Evolutionary conservation across 2,888 invertebrate species (phyloP), one percentile per base, ranked within the genome.

Genomic region (Pristionchus mayeri): DNA sequence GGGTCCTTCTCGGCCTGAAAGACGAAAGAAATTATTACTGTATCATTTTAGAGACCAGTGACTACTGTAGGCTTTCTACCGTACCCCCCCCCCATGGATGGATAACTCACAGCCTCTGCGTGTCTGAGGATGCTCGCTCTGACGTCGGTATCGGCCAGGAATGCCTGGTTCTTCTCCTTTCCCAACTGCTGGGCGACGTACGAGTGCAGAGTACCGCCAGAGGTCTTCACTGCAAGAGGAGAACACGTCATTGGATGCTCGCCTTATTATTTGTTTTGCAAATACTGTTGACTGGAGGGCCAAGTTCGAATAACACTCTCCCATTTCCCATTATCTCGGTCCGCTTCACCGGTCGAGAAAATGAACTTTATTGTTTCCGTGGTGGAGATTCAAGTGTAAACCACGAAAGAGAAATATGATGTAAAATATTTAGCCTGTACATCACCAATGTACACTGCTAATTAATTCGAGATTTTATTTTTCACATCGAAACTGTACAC

Each of bases 141-240:
- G 34, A 93, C 90, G 79, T 93, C 93, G 3, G 88, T 89, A 81
- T 92, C 91, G 7, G 86, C 87, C n/a, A 91, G 84, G 86, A 92
- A 91, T 13, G 89, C 90, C 81, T 89, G 89, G 85, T 92, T 92
- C 76, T 88, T 85, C 57, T 86, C 86, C 13, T 97, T 94, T 0
- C 98, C 98, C 84, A 99, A 94, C 93, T 98, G 98, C 86, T 98
- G 95, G 76, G 98, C 98, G 13, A 98, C 97, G 93, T 97, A 98
- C 1, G 98, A 98, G 89, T 98, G 97, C 0, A 99, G 94, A 0
- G 98, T 99, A 84, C 97, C 97, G 2, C 98, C 98, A 44, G 97
- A 87, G 7, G 87, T 87, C 37, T 90, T 90, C 34, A 92, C 88
- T 80, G 88, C 86, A 0, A 98, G 48, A n/a, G 54, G 4, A n/a